These are phyloP conservation scores for Drosophila gunungcola DNA, from an alignment of 1,140 invertebrate species.

Conservation along the genomic window DNA sequence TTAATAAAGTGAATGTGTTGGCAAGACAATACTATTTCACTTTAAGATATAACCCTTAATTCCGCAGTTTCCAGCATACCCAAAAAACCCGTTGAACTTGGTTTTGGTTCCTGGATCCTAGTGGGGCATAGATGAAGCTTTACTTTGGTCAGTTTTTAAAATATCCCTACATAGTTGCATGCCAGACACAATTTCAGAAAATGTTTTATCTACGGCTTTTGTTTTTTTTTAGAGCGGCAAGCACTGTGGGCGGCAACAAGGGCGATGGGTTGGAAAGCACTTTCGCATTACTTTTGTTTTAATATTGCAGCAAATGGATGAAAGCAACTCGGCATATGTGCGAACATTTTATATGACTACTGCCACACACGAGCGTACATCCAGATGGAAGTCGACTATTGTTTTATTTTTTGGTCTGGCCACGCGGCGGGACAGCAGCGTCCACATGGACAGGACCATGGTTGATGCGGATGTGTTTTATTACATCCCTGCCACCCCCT, in stretches of 20 bases:
- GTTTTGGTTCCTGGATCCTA: too few relatives aligned
- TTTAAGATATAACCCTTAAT: too few relatives aligned
- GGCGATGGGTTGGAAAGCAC: constrained; percentile 44
- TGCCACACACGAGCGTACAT: constrained; percentile 25
- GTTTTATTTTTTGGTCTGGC: constrained; percentile 55
- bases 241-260: neutral
- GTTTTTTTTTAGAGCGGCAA: constrained; percentile 17
- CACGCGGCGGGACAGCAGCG: constrained; percentile 55
- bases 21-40: neutral
- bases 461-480: constrained; percentile 53
- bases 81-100: neutral
- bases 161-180: constrained; percentile 37
- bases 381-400: constrained; percentile 60
- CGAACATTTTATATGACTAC: constrained; percentile 68
- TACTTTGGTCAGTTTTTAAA: constrained; percentile 43
- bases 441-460: constrained; percentile 58
- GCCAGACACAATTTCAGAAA: constrained; percentile 39
- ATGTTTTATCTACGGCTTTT: constrained; percentile 62
- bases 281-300: constrained; percentile 76
- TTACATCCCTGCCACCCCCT: constrained; percentile 6
- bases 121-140: neutral
- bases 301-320: constrained; percentile 71
- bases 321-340: constrained; percentile 75
- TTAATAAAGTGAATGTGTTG: neutral
- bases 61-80: neutral